These are phyloP conservation scores for Calypte anna DNA, from an alignment of 2,113 vertebrate genomes.

Conservation along the genomic window DNA sequence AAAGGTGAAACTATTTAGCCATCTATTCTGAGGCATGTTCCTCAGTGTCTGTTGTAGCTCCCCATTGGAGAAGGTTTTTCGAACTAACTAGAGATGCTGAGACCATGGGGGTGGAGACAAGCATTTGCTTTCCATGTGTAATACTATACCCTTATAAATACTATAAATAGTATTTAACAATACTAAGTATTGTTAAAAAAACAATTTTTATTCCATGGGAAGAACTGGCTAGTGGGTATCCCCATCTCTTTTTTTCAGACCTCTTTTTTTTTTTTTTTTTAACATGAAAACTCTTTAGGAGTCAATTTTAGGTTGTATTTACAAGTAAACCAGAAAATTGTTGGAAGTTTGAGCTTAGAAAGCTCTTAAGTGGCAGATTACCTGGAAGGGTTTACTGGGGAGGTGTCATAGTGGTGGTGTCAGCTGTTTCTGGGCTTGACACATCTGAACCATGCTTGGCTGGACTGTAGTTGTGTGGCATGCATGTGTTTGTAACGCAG, in stretches of 20 bases:
- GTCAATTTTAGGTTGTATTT: background rate
- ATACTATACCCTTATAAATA: background rate
- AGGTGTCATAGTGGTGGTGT: background rate
- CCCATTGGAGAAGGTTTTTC: background rate
- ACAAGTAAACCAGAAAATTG: background rate
- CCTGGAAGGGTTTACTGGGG: background rate
- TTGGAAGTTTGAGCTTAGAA: background rate
- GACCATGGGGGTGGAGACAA: fast-evolving
- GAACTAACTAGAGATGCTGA: background rate
- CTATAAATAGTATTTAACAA: too few relatives aligned
- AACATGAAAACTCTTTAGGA: background rate
- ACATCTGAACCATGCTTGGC: background rate
- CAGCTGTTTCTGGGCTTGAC: background rate
- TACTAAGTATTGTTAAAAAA: background rate
- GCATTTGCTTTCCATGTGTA: background rate
- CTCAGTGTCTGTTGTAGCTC: background rate
- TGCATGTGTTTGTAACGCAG: background rate
- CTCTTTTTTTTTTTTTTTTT: background rate
- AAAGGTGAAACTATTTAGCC: background rate
- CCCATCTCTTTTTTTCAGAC: background rate
- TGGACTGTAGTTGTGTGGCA: background rate
- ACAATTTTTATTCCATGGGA: background rate
- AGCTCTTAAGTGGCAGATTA: background rate
- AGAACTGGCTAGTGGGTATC: background rate
- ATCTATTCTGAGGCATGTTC: background rate